Base-by-base conservation (phyloP, 2,888 invertebrate genomes). In the Homarus gammarus region DNA sequence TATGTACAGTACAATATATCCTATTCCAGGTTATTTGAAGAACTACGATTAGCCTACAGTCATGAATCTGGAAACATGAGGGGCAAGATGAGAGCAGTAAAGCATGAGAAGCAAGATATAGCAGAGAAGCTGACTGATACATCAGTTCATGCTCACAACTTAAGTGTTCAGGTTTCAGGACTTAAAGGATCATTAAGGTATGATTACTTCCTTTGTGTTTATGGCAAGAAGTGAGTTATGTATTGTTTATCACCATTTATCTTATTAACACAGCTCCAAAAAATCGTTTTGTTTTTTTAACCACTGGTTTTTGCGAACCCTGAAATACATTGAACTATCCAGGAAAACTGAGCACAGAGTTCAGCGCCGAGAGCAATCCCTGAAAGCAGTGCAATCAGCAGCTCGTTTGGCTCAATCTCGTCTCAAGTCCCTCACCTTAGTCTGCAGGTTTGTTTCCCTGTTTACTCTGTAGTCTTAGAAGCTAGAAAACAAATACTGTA, bases 61-160 rank as follows among this genome's bases (percentile, higher is more conserved):
- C 77, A 84, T 44, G 77, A 77, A 2, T 88, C 88, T 31, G 88
- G 83, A 12, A 79, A 61, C 51, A 33, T 88, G 33, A 88, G 84
- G 51, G 75, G 83, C 22, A 83, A 78, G 51, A 61, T 84, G 27
- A 22, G 31, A 38, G 88, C 88, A 8, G 88, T 38, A 31, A 81
- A 64, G 31, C 83, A 84, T 49, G 88, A 88, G 38, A 88, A 88
- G 31, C 64, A 78, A 8, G 61, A 70, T 36, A 40, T 88, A 12
- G 88, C 88, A 38, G 78, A 88, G 64, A 88, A 88, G 22, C 56
- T 88, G n/a, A 88, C 88, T 15, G 88, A 88, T 51, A 79, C 88
- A 5, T 78, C 83, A 49, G 56, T 84, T 49, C 22, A 84, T 36
- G 70, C 44, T 18, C 88, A 88, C 44, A 44, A 68, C 22, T 70